Evolutionary conservation across 1,140 invertebrate species (phyloP).

Genomic region (Atopsyche davidsoni): DNA sequence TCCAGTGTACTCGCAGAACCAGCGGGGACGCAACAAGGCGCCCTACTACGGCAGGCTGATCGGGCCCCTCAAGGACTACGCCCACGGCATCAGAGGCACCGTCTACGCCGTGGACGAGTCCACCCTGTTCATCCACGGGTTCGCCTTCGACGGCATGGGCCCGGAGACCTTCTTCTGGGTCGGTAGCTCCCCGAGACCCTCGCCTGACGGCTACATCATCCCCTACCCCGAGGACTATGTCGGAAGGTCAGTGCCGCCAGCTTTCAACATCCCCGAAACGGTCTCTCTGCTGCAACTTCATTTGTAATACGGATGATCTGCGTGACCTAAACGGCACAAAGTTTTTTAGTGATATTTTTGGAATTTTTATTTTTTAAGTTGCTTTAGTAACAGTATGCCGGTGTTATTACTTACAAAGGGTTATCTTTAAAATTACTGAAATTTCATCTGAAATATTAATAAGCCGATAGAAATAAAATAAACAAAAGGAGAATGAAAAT

Average conservation of each 20-base stretch:
- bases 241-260: constrained; percentile 53
- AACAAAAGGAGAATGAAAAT: too few relatives aligned
- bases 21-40: constrained; percentile 37
- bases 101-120: constrained; percentile 83
- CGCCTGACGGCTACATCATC: constrained; percentile 72
- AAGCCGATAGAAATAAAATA: too few relatives aligned
- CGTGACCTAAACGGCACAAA: not conserved
- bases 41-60: constrained; percentile 73
- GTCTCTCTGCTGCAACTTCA: constrained; percentile 8
- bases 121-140: constrained; percentile 79
- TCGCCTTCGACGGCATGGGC: constrained; percentile 79
- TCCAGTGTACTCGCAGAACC: constrained; percentile 13
- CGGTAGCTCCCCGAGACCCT: constrained; percentile 67
- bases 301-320: constrained; percentile 7
- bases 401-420: too few relatives aligned
- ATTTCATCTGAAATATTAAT: too few relatives aligned
- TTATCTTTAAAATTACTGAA: too few relatives aligned
- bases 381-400: too few relatives aligned
- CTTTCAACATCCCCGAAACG: constrained; percentile 9
- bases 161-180: constrained; percentile 86
- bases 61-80: constrained; percentile 61
- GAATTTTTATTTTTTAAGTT: too few relatives aligned
- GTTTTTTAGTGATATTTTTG: too few relatives aligned
- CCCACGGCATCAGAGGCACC: constrained; percentile 68
- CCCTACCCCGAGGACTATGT: constrained; percentile 77